Evolutionary conservation across 2,888 invertebrate genomes (phyloP).

Genomic region (Yponomeuta sedellus): DNA sequence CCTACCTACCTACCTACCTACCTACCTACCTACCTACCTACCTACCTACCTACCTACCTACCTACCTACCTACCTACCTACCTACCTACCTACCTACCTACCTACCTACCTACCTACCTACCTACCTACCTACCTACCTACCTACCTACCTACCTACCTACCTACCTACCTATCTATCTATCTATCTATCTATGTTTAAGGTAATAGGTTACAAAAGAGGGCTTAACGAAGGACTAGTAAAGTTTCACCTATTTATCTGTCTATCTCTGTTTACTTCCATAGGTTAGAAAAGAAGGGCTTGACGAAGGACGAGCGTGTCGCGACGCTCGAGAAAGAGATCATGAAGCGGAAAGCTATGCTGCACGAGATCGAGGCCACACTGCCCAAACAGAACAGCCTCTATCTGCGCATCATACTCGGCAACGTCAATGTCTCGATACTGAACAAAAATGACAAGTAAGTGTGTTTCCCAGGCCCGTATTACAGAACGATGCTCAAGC

Average conservation of each 20-base stretch:
- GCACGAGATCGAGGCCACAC: conserved; percentile 92
- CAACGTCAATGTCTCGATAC: conserved; percentile 97
- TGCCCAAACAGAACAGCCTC: conserved; percentile 94
- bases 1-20: no score
- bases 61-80: no score
- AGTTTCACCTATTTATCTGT: background rate
- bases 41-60: no score
- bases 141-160: no score
- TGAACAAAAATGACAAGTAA: conserved; percentile 97
- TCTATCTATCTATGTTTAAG: background rate
- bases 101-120: no score
- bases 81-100: no score
- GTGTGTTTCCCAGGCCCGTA: no score
- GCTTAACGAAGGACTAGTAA: conserved; percentile 61
- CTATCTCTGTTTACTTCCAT: conserved; percentile 18
- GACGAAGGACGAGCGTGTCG: conserved; percentile 74
- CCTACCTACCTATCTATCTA: no score
- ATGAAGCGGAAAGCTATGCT: conserved; percentile 89
- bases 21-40: no score
- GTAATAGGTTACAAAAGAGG: conserved; percentile 55
- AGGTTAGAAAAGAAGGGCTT: conserved; percentile 59
- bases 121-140: no score
- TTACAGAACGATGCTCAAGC: no score
- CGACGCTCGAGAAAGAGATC: conserved; percentile 85
- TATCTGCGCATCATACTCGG: conserved; percentile 95